Conservation (phyloP, 2,113 vertebrate genomes). For the Nansenia antarctica region DNA sequence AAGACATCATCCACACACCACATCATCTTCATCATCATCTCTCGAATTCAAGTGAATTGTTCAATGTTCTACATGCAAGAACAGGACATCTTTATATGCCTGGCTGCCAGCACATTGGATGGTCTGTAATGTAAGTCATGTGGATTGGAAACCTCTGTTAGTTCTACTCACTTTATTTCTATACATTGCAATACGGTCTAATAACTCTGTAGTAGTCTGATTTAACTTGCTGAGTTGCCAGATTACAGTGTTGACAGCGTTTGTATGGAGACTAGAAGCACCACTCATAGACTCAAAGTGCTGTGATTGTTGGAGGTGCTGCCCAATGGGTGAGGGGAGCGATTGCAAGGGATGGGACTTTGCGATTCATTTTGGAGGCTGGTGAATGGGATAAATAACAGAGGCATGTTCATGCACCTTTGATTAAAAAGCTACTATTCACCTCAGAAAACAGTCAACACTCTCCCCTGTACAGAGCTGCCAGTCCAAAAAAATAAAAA, state of each 20-base stretch:
- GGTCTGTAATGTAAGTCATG: no score
- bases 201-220: neutral
- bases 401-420: no score
- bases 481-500: no score
- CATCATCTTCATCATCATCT: neutral
- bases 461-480: no score
- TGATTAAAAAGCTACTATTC: no score
- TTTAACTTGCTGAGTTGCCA: neutral
- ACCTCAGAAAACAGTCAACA: no score
- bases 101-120: neutral
- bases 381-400: neutral
- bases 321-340: neutral
- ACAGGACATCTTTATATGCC: no score
- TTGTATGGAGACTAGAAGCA: neutral
- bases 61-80: no score
- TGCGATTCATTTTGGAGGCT: neutral
- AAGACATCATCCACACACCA: neutral
- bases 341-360: neutral
- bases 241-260: neutral
- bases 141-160: neutral
- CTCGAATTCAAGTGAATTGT: no score
- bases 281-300: neutral
- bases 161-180: neutral
- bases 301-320: neutral
- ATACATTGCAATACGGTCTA: neutral